Evolutionary conservation across 2,797 vertebrate species (phyloP).

Genomic region (Toxotes lorentzi): DNA sequence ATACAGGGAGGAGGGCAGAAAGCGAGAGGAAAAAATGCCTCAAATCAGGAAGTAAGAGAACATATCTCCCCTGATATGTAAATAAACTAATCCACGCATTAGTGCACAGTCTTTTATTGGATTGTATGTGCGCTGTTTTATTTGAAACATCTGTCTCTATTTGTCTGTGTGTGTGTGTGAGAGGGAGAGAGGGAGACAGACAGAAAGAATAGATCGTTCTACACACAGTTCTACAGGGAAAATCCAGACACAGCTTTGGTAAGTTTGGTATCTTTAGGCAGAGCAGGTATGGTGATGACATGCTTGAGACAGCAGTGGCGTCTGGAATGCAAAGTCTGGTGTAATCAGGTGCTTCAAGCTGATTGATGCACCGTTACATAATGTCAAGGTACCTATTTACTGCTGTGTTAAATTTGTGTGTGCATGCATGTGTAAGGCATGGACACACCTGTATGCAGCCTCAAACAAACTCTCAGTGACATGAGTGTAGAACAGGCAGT

Average conservation of each 20-base stretch:
- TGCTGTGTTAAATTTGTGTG: background rate
- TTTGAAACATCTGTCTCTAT: background rate
- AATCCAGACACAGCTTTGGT: slow-evolving; percentile 68
- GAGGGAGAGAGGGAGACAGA: too few relatives aligned
- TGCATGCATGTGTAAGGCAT: fast-evolving
- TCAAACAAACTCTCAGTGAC: background rate
- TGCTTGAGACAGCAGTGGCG: slow-evolving; percentile 71
- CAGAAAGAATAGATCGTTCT: too few relatives aligned
- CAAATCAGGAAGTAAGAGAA: slow-evolving; percentile 27
- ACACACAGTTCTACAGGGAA: slow-evolving; percentile 43
- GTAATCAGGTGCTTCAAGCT: too few relatives aligned
- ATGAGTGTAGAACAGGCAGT: slow-evolving; percentile 78
- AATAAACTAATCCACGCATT: background rate
- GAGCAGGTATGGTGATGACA: slow-evolving; percentile 65
- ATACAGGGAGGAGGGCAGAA: slow-evolving; percentile 1
- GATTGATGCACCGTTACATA: background rate
- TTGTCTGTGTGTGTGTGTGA: background rate
- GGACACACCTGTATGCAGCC: background rate
- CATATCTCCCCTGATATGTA: background rate
- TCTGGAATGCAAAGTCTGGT: slow-evolving; percentile 47
- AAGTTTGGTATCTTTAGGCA: slow-evolving; percentile 43
- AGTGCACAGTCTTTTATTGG: background rate
- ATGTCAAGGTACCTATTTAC: background rate
- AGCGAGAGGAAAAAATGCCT: background rate
- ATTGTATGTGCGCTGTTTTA: background rate